phyloP scores from a whole-genome alignment of 1,140 invertebrate species.

The Euwallacea similis region DNA sequence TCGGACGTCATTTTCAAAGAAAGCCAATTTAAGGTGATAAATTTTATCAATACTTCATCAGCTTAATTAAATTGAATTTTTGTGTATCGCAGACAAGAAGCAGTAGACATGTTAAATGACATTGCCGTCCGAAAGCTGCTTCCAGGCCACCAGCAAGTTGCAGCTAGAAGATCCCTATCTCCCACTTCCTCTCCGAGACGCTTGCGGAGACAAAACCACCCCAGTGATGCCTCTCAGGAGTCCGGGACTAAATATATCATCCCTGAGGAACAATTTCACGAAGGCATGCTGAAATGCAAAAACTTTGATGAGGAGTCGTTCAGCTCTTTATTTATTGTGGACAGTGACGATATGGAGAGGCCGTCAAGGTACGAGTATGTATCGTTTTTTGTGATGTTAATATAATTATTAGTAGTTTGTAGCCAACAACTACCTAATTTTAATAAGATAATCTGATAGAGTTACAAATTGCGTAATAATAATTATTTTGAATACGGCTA shows the following conservation, averaged over 20 bases:
- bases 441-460: too few relatives aligned
- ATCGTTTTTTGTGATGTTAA: constrained; percentile 8
- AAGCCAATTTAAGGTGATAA: constrained; percentile 63
- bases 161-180: constrained; percentile 61
- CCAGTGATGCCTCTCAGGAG: constrained; percentile 52
- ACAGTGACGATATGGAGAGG: constrained; percentile 48
- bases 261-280: constrained; percentile 50
- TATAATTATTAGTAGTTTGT: too few relatives aligned
- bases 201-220: constrained; percentile 50
- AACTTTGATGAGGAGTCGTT: constrained; percentile 49
- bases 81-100: constrained; percentile 68
- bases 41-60: neutral
- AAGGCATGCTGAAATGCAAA: constrained; percentile 49
- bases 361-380: constrained; percentile 42
- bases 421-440: too few relatives aligned
- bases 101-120: constrained; percentile 80
- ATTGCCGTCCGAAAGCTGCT: constrained; percentile 73
- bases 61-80: neutral
- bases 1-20: constrained; percentile 56
- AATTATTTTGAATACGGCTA: too few relatives aligned
- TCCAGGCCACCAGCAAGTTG: constrained; percentile 52
- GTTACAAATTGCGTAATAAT: too few relatives aligned
- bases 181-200: constrained; percentile 65
- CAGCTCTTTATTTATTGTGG: constrained; percentile 49
- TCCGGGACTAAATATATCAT: constrained; percentile 35